phyloP scores from a whole-genome alignment of 2,888 invertebrate species.

The Epirrhoe tristata region DNA sequence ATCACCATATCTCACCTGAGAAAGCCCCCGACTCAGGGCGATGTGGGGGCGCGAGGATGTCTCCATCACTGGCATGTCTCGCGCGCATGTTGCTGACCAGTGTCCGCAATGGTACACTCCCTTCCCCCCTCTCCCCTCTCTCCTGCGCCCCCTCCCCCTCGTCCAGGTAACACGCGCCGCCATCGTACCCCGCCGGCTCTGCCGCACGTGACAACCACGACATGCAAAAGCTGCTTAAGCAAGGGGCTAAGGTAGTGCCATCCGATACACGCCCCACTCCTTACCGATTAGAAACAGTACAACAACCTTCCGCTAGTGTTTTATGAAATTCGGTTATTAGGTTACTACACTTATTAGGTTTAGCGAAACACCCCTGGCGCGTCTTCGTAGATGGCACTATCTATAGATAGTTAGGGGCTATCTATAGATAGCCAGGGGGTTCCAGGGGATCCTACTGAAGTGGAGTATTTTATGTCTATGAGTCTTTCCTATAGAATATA shows the following conservation, averaged over 20 bases:
- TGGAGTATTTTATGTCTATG: no score
- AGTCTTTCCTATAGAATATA: no score
- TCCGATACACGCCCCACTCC: neutral
- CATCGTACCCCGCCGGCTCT: conserved; percentile 74
- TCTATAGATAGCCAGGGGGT: no score
- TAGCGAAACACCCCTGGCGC: no score
- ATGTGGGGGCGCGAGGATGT: conserved; percentile 70
- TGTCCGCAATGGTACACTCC: conserved; percentile 24
- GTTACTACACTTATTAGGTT: no score
- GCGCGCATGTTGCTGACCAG: conserved; percentile 49
- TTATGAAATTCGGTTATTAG: no score
- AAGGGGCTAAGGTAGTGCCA: neutral
- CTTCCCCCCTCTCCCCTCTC: conserved; percentile 14
- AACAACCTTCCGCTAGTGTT: no score
- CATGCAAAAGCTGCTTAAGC: conserved; percentile 20
- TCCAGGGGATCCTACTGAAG: no score
- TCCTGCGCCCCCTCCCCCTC: conserved; percentile 46
- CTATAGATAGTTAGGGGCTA: no score
- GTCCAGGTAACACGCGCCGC: conserved; percentile 65
- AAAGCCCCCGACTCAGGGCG: conserved; percentile 78
- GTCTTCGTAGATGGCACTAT: no score
- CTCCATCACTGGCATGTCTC: conserved; percentile 74
- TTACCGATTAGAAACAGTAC: no score
- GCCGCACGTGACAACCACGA: conserved; percentile 40
- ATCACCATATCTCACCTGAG: conserved; percentile 61